Percentiles rank a stretch among this genome's conserved stretches.
These are phyloP conservation scores for Chromis chromis DNA, from an alignment of 2,797 vertebrate species.

Conservation along the genomic window DNA sequence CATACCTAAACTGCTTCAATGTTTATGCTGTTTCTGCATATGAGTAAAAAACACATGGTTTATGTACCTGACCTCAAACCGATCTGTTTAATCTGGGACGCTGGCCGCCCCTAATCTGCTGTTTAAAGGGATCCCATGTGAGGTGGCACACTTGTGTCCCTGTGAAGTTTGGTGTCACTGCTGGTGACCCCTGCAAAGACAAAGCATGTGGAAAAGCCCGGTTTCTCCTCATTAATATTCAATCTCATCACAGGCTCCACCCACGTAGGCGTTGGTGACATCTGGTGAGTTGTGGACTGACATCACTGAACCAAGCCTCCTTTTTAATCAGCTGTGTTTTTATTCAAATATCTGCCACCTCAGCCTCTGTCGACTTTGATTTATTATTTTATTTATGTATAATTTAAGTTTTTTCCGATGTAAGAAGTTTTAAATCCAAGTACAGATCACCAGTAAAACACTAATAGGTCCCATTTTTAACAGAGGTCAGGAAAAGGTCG, in stretches of 20 bases:
- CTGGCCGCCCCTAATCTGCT: conserved; percentile 72
- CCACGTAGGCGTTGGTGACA: conserved; percentile 61
- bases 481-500: neutral
- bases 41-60: neutral
- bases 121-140: conserved; percentile 30
- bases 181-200: conserved; percentile 57
- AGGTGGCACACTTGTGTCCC: conserved; percentile 70
- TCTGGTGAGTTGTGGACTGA: conserved; percentile 63
- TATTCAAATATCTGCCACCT: conserved; percentile 61
- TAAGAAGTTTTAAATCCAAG: neutral
- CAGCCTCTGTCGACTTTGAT: neutral
- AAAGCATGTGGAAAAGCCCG: conserved; percentile 58
- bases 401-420: conserved; percentile 15
- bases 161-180: conserved; percentile 63
- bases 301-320: conserved; percentile 51
- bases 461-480: neutral
- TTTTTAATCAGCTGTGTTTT: conserved; percentile 61
- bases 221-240: conserved; percentile 75
- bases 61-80: conserved; percentile 56
- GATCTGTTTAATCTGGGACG: conserved; percentile 67
- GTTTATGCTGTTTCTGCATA: too few species aligned
- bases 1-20: too few species aligned
- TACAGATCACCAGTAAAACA: neutral
- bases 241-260: conserved; percentile 45
- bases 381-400: conserved; percentile 29